Percentiles rank a stretch among this genome's conserved stretches.
These are phyloP conservation scores for Drosophila aldrichi DNA, from an alignment of 2,888 invertebrate species.

Conservation along the genomic window DNA sequence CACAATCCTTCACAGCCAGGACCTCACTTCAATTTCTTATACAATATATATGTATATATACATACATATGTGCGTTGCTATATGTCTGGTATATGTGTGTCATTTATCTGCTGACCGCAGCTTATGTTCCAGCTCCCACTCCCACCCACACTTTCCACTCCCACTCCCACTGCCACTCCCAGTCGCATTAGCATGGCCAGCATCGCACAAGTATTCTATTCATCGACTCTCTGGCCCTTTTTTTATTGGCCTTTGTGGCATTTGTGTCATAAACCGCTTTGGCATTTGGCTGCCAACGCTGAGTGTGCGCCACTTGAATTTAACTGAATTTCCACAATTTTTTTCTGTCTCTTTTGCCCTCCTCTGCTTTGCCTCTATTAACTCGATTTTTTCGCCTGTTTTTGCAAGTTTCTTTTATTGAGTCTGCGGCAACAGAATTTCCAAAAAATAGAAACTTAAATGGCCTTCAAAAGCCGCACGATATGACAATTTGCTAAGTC, in stretches of 20 bases:
- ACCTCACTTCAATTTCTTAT: constrained; percentile 49
- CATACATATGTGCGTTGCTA: not conserved
- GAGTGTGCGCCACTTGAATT: constrained; percentile 34
- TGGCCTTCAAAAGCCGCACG: constrained; percentile 60
- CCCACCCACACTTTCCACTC: constrained; percentile 4
- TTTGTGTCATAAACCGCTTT: constrained; percentile 61
- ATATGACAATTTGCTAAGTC: constrained; percentile 71
- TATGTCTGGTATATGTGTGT: constrained; percentile 5
- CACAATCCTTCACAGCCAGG: constrained; percentile 63
- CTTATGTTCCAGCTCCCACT: constrained; percentile 16
- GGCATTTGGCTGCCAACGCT: constrained; percentile 34
- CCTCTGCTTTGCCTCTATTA: constrained; percentile 29
- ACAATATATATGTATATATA: constrained; percentile 10
- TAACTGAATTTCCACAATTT: constrained; percentile 47
- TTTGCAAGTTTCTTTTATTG: constrained; percentile 64
- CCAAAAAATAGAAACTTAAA: constrained; percentile 49
- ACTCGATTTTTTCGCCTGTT: constrained; percentile 13
- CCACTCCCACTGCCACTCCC: constrained; percentile 9
- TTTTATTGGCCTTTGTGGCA: constrained; percentile 47
- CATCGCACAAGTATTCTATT: constrained; percentile 8
- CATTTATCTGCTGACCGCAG: constrained; percentile 50
- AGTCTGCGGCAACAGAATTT: constrained; percentile 25
- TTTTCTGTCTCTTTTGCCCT: not conserved
- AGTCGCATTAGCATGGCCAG: constrained; percentile 45
- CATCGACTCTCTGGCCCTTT: constrained; percentile 33